phyloP scores from a whole-genome alignment of 2,797 vertebrate genomes.

The Tiaroga cobitis region DNA sequence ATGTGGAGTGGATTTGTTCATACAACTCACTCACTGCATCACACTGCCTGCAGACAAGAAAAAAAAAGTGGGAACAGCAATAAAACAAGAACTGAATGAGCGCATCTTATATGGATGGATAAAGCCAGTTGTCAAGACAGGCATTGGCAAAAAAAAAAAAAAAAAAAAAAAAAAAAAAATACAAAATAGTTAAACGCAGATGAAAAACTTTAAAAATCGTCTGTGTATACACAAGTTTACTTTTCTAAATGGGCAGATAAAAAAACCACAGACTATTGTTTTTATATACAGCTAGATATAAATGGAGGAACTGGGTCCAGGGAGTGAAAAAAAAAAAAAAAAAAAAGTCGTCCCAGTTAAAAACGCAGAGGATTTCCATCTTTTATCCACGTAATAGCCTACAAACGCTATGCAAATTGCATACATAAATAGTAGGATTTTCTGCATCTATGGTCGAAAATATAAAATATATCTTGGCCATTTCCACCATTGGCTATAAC shows the following conservation, averaged over 20 bases:
- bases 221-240: background rate
- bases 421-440: no score
- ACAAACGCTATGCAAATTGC: no score
- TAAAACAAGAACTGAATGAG: background rate
- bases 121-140: background rate
- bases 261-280: background rate
- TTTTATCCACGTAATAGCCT: no score
- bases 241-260: background rate
- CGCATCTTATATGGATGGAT: background rate
- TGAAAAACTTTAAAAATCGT: background rate
- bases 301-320: no score
- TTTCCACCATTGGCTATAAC: no score
- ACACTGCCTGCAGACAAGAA: conserved; percentile 62
- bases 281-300: background rate
- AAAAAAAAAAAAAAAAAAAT: background rate
- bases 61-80: background rate
- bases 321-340: no score
- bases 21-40: conserved; percentile 75
- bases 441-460: no score
- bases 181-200: background rate
- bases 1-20: conserved; percentile 71
- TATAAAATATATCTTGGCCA: no score
- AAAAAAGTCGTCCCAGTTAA: no score
- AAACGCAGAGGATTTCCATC: background rate
- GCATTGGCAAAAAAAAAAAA: background rate